phyloP scores from a whole-genome alignment of 2,888 invertebrate species.

The Anthrax anthrax region DNA sequence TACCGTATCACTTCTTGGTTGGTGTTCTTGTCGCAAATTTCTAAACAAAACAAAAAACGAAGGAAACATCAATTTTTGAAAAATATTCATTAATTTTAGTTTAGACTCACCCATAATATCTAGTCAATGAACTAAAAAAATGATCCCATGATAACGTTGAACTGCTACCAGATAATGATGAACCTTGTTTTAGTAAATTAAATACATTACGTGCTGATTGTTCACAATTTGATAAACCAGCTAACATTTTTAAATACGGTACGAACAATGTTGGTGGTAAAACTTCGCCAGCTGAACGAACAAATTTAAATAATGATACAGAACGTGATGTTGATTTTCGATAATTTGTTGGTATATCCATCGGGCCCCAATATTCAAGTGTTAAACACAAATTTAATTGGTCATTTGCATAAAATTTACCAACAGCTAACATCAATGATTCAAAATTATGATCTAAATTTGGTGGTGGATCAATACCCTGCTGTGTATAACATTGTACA shows the following conservation, averaged over 20 bases:
- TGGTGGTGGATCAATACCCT: slow-evolving; percentile 60
- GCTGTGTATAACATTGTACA: slow-evolving; percentile 55
- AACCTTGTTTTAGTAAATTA: slow-evolving; percentile 54
- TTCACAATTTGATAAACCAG: slow-evolving; percentile 60
- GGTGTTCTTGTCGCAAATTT: slow-evolving; percentile 54
- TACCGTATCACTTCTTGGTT: slow-evolving; percentile 48
- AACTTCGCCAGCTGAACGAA: slow-evolving; percentile 74
- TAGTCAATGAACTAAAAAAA: slow-evolving; percentile 62
- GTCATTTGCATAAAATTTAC: slow-evolving; percentile 63
- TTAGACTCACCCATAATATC: slow-evolving; percentile 47
- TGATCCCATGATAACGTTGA: slow-evolving; percentile 67
- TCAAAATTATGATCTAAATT: slow-evolving; percentile 69
- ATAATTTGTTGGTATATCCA: slow-evolving; percentile 19
- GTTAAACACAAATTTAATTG: slow-evolving; percentile 52
- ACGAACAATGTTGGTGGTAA: slow-evolving; percentile 71
- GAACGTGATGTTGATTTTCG: slow-evolving; percentile 40
- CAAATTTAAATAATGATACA: slow-evolving; percentile 78
- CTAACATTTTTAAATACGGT: slow-evolving; percentile 75
- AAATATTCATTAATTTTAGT: background rate
- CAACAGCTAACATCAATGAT: slow-evolving; percentile 63
- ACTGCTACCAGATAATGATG: slow-evolving; percentile 38
- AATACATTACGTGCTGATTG: slow-evolving; percentile 68
- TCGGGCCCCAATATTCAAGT: slow-evolving; percentile 62
- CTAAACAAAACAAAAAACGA: slow-evolving; percentile 27
- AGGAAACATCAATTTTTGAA: background rate